Base-by-base conservation (phyloP, 1,140 invertebrate genomes). In the Leptinotarsa lineolata region DNA sequence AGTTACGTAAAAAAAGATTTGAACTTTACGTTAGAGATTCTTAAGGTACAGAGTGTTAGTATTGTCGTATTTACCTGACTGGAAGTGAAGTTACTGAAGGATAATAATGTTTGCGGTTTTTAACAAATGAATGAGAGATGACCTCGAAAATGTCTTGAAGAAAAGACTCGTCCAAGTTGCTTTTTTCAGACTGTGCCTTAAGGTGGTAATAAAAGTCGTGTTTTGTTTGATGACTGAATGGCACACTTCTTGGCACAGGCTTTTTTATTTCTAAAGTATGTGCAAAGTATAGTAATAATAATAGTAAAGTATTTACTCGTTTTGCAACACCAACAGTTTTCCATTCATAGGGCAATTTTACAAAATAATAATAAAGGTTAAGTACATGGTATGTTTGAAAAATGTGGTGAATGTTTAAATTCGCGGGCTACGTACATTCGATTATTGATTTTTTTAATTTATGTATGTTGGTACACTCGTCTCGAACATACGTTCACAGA, bases 1-100 rank as follows among this genome's bases (percentile, higher is more conserved):
- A 54, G 48, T 68, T 68, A 46, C 67, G 67, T 44, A 68, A 54
- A 46, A 54, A 46, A 16, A 46, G 18, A 5, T 18, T 22, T 68
- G 67, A 44, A 13, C 67, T 18, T 68, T 24, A 68, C 30, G 46
- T 24, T 13, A 8, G 12, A 8, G 30, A 18, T n/a, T 22, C 39
- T 65, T 30, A 39, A 39, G 63, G 24, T 61, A n/a, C n/a, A 63
- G n/a, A n/a, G 5, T 61, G 5, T 63, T 21, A 22, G 20, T 63
- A 21, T 16, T 22, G 63, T 22, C 13, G 63, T 11, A 24, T 30
- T 13, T 65, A 65, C 63, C 63, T 65, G 63, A 65, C 24, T 2
- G 48, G 15, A 24, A 39, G 63, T 65, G 24, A 65, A 22, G 63
- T 65, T 24, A 39, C 8, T 30, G 20, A 30, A 39, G 63, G 63